phyloP scores from a whole-genome alignment of 2,113 vertebrate genomes.

The Peromyscus maniculatus region DNA sequence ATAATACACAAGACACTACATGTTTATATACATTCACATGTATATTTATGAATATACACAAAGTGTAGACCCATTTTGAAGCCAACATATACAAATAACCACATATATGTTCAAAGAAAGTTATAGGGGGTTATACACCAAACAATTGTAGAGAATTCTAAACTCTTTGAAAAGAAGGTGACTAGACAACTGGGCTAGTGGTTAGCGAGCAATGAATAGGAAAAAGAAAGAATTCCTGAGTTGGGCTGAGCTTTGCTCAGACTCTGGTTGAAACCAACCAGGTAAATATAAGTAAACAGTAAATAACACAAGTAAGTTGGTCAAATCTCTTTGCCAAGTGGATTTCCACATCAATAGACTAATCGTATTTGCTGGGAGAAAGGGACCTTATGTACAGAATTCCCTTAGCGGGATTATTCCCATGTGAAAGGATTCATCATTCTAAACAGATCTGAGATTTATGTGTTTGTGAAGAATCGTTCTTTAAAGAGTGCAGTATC shows the following conservation, averaged over 20 bases:
- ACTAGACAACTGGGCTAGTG: not conserved
- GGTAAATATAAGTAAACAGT: not conserved
- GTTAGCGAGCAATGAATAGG: not conserved
- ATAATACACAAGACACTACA: not conserved
- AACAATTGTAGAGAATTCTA: not conserved
- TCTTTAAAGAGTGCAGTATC: not conserved
- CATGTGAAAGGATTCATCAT: not conserved
- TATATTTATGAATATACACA: not conserved
- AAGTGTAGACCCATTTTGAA: not conserved
- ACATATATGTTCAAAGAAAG: slow-evolving; percentile 12
- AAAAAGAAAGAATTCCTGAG: not conserved
- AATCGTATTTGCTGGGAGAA: slow-evolving; percentile 18
- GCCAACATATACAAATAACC: not conserved
- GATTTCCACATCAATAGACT: not conserved
- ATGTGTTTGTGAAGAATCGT: not conserved
- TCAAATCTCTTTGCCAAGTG: not conserved
- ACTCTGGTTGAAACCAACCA: not conserved
- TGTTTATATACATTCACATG: not conserved
- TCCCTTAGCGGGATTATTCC: not conserved
- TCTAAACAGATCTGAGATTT: not conserved
- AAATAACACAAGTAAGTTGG: not conserved
- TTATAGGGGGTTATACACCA: not conserved
- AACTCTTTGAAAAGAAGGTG: not conserved
- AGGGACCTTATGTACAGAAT: not conserved
- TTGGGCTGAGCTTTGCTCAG: not conserved